Conservation (phyloP, 2,113 vertebrate species). For the Eulemur rufifrons region DNA sequence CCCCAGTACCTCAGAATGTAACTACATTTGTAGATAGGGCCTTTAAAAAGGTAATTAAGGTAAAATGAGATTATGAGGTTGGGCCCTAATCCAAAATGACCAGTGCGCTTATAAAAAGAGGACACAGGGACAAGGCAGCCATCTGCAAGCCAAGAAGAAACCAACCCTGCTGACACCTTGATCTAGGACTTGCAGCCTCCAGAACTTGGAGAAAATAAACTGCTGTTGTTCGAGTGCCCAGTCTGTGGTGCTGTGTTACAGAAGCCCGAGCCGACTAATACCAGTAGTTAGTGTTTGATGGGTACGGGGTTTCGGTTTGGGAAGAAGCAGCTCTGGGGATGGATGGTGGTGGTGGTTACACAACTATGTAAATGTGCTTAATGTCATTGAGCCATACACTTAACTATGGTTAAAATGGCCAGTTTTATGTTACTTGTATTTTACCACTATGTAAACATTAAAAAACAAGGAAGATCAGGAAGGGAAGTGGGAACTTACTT, state of each 20-base stretch:
- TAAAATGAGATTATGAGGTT: background rate
- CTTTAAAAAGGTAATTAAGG: background rate
- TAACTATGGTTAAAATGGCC: no score
- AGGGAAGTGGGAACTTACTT: constrained; percentile 82
- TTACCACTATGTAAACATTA: background rate
- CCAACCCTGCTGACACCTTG: background rate
- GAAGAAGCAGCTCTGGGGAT: background rate
- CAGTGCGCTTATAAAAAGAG: background rate
- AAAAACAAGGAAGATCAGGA: background rate
- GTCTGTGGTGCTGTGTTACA: rapidly evolving
- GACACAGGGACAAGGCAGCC: background rate
- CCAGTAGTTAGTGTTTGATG: background rate
- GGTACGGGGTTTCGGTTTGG: background rate
- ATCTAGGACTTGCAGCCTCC: no score
- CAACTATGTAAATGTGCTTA: background rate
- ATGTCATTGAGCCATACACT: no score
- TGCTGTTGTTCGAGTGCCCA: background rate
- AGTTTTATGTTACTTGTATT: background rate
- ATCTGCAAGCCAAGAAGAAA: background rate
- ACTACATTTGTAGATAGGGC: background rate
- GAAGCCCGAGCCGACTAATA: rapidly evolving
- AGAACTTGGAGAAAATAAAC: background rate
- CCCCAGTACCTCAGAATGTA: background rate
- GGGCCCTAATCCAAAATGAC: no score
- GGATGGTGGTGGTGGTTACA: rapidly evolving